These are phyloP conservation scores for Palaemon carinicauda DNA, from an alignment of 1,140 invertebrate species.

Conservation along the genomic window DNA sequence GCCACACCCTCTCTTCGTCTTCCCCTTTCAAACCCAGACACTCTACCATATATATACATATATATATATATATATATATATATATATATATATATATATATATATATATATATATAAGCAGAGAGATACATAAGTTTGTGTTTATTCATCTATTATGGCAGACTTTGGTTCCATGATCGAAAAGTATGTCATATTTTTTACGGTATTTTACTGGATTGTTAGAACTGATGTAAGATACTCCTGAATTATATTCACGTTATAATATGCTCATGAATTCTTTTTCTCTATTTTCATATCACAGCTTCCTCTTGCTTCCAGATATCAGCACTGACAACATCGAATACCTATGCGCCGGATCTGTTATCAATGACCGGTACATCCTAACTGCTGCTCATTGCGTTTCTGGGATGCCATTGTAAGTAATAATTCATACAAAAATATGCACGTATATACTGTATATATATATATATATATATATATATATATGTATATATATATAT, in stretches of 20 bases:
- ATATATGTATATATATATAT: too few relatives aligned
- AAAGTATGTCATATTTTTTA: too few relatives aligned
- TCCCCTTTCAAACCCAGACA: too few relatives aligned
- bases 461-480: background rate
- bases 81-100: slow-evolving; percentile 15
- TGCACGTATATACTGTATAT: background rate
- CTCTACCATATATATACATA: background rate
- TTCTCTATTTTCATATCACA: background rate
- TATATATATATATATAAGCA: slow-evolving; percentile 10
- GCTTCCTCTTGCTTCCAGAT: background rate
- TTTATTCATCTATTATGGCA: background rate
- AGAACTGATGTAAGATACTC: too few relatives aligned
- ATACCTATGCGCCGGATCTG: slow-evolving; percentile 18
- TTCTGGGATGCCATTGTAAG: background rate
- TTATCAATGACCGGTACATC: slow-evolving; percentile 22
- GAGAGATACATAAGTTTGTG: background rate
- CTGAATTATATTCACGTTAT: too few relatives aligned
- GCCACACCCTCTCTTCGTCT: too few relatives aligned
- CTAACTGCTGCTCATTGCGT: slow-evolving; percentile 30
- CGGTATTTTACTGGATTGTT: too few relatives aligned
- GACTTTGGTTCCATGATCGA: too few relatives aligned
- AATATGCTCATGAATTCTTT: background rate
- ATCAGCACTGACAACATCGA: background rate
- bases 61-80: slow-evolving; percentile 21
- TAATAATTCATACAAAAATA: background rate